Evolutionary conservation across 1,140 invertebrate genomes (phyloP).

Genomic region (Aleiodes sp.): DNA sequence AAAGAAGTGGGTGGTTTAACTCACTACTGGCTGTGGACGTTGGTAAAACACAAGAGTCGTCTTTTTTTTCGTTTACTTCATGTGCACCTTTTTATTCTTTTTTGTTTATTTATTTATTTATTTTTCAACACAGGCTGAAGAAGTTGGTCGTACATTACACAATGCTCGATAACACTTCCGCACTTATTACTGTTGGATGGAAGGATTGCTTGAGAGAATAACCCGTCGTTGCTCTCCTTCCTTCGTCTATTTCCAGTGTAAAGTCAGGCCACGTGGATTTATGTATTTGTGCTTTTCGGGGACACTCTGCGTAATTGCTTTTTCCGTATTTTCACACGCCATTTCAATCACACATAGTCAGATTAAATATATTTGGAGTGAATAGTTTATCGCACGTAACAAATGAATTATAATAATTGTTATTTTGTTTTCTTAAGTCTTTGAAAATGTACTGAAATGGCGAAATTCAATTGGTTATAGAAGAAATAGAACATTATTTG

Average conservation of each 20-base stretch:
- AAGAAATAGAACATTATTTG: no score
- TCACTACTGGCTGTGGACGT: neutral
- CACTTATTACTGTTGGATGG: slow-evolving; percentile 26
- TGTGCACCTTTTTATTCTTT: neutral
- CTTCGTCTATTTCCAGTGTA: neutral
- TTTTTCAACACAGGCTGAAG: neutral
- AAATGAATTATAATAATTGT: slow-evolving; percentile 7
- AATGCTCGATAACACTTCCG: slow-evolving; percentile 26
- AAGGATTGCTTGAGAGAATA: neutral
- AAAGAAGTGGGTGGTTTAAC: slow-evolving; percentile 39
- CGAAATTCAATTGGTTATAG: no score
- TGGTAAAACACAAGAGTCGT: slow-evolving; percentile 21
- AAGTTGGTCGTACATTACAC: slow-evolving; percentile 25
- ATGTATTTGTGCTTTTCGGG: slow-evolving; percentile 16
- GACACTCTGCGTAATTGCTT: slow-evolving; percentile 14
- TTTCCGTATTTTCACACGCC: neutral
- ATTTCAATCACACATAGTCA: neutral
- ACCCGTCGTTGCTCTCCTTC: no score
- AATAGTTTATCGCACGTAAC: neutral
- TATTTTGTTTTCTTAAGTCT: no score
- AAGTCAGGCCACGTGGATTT: slow-evolving; percentile 2
- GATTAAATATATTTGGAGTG: slow-evolving; percentile 2
- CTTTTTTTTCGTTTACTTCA: neutral
- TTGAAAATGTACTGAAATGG: no score
- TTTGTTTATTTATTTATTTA: slow-evolving; percentile 3